Conservation (phyloP, 2,797 vertebrate species). For the Chromis chromis region DNA sequence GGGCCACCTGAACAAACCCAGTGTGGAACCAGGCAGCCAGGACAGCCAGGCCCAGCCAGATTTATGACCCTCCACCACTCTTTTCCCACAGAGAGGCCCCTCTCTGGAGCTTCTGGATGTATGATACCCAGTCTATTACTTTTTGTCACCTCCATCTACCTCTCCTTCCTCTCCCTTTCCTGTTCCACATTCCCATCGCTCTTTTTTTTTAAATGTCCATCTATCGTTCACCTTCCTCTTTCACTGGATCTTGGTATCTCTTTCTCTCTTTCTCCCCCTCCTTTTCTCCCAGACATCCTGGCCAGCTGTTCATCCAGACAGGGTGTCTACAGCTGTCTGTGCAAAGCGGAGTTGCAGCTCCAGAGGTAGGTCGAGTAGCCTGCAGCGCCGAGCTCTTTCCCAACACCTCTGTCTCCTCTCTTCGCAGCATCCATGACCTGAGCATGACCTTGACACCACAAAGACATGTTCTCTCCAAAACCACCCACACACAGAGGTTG, state of each 20-base stretch:
- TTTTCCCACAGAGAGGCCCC: conserved; percentile 75
- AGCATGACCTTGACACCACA: conserved; percentile 58
- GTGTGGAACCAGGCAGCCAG: conserved; percentile 65
- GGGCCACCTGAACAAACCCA: conserved; percentile 86
- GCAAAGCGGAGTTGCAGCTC: conserved; percentile 55
- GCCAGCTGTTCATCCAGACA: conserved; percentile 80
- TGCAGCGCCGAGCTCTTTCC: conserved; percentile 58
- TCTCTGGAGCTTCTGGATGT: conserved; percentile 70
- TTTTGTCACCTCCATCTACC: conserved; percentile 68
- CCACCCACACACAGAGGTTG: conserved; percentile 51
- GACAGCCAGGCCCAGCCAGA: conserved; percentile 68
- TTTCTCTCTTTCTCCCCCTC: conserved; percentile 30
- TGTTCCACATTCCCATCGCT: conserved; percentile 50
- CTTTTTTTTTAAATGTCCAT: conserved; percentile 31
- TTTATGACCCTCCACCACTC: conserved; percentile 78
- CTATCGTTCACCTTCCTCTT: conserved; percentile 36
- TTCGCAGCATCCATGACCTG: conserved; percentile 62
- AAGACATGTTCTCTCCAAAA: conserved; percentile 45
- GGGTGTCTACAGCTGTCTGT: conserved; percentile 75
- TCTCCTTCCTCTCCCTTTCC: conserved; percentile 52
- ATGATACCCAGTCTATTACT: conserved; percentile 62
- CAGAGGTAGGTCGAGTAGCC: conserved; percentile 54
- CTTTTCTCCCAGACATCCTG: conserved; percentile 72
- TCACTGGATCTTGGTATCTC: conserved; percentile 55
- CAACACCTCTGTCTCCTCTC: conserved; percentile 71